Percentiles rank a stretch among this genome's conserved stretches.
phyloP scores from a whole-genome alignment of 2,113 vertebrate genomes.

The Telmatochromis sp. region DNA sequence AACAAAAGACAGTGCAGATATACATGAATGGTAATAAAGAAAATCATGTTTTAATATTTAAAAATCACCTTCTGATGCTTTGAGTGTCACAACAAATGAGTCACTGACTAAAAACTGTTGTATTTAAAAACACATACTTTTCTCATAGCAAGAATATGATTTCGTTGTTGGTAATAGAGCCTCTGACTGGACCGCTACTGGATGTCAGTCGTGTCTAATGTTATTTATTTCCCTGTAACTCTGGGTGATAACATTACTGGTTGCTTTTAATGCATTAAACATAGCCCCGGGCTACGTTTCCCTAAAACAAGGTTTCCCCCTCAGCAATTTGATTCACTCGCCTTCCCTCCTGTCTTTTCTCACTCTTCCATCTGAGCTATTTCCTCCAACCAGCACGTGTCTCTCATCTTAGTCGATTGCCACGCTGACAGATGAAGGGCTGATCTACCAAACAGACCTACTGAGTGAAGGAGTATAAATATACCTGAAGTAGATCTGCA shows the following conservation, averaged over 20 bases:
- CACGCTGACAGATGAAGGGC: neutral
- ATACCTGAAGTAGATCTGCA: neutral
- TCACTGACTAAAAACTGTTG: neutral
- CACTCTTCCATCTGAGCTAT: neutral
- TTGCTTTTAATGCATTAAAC: neutral
- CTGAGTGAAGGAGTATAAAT: neutral
- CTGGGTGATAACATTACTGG: neutral
- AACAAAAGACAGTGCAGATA: neutral
- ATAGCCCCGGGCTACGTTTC: neutral
- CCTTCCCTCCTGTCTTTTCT: neutral
- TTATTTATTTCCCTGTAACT: neutral
- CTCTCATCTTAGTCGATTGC: slow-evolving; percentile 26
- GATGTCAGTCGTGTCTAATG: neutral
- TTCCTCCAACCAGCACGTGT: neutral
- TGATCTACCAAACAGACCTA: neutral
- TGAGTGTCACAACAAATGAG: neutral
- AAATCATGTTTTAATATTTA: neutral
- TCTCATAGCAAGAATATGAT: neutral
- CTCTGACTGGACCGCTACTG: neutral
- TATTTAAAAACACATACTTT: neutral
- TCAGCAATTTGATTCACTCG: neutral
- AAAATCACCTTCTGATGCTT: neutral
- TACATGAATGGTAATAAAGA: neutral
- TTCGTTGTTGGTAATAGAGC: neutral
- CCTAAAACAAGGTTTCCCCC: slow-evolving; percentile 8